Conservation (phyloP, 2,888 invertebrate genomes). For the Graphium colonna region DNA sequence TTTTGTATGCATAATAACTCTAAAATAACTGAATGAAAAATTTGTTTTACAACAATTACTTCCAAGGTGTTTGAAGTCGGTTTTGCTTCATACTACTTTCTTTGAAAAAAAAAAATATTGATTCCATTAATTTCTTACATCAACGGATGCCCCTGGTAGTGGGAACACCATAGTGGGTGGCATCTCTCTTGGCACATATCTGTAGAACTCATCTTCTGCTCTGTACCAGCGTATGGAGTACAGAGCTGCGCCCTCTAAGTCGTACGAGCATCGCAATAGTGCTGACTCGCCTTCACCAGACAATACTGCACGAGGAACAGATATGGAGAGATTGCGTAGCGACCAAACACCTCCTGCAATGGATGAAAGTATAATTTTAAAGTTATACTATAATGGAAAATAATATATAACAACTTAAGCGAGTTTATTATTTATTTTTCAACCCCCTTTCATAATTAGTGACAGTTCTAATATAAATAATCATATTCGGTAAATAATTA, state of each 20-base stretch:
- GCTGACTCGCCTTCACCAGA: constrained; percentile 75
- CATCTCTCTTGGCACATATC: constrained; percentile 85
- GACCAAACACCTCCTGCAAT: constrained; percentile 75
- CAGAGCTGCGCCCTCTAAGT: constrained; percentile 82
- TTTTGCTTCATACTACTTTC: too few species aligned
- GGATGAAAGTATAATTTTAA: too few species aligned
- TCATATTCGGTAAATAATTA: too few species aligned
- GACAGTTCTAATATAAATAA: too few species aligned
- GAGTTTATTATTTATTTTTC: too few species aligned
- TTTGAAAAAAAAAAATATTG: too few species aligned
- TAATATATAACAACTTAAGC: too few species aligned
- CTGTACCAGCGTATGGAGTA: constrained; percentile 89
- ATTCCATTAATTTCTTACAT: constrained; percentile 85
- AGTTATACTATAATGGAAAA: too few species aligned
- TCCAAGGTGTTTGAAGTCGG: too few species aligned
- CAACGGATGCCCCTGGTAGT: constrained; percentile 84
- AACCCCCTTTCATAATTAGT: too few species aligned
- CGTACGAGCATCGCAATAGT: constrained; percentile 78
- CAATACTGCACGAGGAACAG: constrained; percentile 77
- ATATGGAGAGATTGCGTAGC: constrained; percentile 66
- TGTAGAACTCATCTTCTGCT: constrained; percentile 86
- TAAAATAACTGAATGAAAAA: too few species aligned
- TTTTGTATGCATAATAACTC: too few species aligned
- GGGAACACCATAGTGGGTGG: constrained; percentile 85
- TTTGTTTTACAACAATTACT: neutral